Conservation (phyloP, 2,888 invertebrate genomes). For the Philhelius pedissequus region DNA sequence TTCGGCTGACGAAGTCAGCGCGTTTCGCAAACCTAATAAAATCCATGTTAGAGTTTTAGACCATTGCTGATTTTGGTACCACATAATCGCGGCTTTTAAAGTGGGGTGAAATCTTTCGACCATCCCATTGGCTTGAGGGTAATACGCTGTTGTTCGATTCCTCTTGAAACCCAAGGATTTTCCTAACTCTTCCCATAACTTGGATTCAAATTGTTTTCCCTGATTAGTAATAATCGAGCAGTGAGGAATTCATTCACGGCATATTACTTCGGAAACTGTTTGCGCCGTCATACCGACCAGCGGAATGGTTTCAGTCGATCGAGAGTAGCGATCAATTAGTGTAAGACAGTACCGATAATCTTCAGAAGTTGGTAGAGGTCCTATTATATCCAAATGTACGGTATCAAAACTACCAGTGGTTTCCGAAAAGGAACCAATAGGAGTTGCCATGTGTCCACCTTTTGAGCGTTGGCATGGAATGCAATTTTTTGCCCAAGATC, state of each 20-base stretch:
- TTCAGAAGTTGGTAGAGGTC: neutral
- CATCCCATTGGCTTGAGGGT: slow-evolving; percentile 26
- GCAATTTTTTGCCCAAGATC: neutral
- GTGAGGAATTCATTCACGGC: neutral
- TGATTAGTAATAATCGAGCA: no score
- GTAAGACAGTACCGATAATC: neutral
- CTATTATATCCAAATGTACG: slow-evolving; percentile 55
- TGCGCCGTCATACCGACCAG: neutral
- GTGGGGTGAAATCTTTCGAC: slow-evolving; percentile 67
- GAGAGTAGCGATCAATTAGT: neutral
- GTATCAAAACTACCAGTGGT: slow-evolving; percentile 69
- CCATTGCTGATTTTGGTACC: neutral
- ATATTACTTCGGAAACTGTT: neutral
- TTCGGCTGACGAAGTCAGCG: neutral
- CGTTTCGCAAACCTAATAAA: neutral
- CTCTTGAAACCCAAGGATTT: neutral
- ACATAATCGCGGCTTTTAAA: slow-evolving; percentile 57
- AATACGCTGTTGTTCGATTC: neutral
- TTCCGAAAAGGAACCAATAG: slow-evolving; percentile 61
- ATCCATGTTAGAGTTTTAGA: neutral
- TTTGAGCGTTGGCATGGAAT: slow-evolving; percentile 22
- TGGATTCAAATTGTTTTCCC: slow-evolving; percentile 9
- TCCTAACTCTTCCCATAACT: neutral
- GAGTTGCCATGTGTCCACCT: slow-evolving; percentile 55
- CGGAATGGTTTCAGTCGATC: slow-evolving; percentile 5